Percentiles rank a stretch among this genome's conserved stretches.
Conservation (phyloP, 2,113 vertebrate genomes). For the Prinia subflava region DNA sequence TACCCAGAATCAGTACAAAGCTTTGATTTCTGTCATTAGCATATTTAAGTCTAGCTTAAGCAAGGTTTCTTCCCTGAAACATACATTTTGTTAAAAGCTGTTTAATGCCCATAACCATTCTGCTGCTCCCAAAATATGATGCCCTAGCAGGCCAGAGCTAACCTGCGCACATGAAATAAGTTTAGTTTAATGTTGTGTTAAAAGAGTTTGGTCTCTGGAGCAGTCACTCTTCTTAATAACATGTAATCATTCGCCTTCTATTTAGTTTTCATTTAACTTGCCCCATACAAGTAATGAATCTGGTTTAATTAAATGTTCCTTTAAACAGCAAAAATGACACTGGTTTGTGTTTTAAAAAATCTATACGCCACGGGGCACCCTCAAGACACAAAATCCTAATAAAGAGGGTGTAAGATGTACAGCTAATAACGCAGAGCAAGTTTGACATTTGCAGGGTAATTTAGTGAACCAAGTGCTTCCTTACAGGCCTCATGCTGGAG, state of each 20-base stretch:
- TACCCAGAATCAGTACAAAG: constrained; percentile 23
- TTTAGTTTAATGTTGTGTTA: constrained; percentile 74
- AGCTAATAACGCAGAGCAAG: constrained; percentile 53
- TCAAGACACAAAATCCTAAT: constrained; percentile 66
- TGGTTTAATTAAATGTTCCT: constrained; percentile 76
- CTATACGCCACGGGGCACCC: constrained; percentile 37
- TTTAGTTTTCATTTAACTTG: constrained; percentile 74
- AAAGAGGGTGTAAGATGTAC: constrained; percentile 57
- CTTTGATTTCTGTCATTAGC: constrained; percentile 58
- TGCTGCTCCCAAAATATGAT: constrained; percentile 69
- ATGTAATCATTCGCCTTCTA: constrained; percentile 73
- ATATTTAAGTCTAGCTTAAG: constrained; percentile 61
- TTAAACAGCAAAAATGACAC: constrained; percentile 62
- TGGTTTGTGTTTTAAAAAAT: constrained; percentile 63
- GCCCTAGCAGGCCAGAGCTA: constrained; percentile 65
- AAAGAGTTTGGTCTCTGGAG: constrained; percentile 74
- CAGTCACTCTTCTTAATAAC: constrained; percentile 69
- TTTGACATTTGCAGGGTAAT: constrained; percentile 70
- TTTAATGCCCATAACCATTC: constrained; percentile 69
- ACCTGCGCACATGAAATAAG: constrained; percentile 76
- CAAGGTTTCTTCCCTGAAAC: constrained; percentile 54
- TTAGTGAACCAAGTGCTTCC: constrained; percentile 53
- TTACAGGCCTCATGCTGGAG: not conserved
- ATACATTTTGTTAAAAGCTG: constrained; percentile 67
- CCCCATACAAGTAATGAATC: constrained; percentile 68